phyloP scores from a whole-genome alignment of 2,888 invertebrate genomes.

The Cynaeus angustus region DNA sequence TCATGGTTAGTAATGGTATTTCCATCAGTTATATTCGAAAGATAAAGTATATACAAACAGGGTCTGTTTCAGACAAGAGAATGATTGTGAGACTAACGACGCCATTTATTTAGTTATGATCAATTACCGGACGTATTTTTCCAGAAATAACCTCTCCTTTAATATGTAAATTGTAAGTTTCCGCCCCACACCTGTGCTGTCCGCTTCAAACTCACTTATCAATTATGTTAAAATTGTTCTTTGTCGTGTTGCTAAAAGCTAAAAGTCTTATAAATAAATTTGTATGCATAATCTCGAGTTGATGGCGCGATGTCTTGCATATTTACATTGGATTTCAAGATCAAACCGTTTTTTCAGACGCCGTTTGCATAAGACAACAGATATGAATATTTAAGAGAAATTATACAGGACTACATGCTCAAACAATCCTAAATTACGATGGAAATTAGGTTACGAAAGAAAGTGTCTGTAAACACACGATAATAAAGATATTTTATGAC shows the following conservation, averaged over 20 bases:
- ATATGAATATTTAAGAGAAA: constrained; percentile 41
- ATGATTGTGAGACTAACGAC: constrained; percentile 26
- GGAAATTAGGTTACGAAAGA: background rate
- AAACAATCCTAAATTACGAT: constrained; percentile 6
- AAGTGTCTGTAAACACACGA: background rate
- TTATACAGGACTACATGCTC: constrained; percentile 1
- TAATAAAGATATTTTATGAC: constrained; percentile 2
- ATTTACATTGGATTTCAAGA: constrained; percentile 34
- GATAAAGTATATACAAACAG: constrained; percentile 28
- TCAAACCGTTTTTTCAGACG: constrained; percentile 26
- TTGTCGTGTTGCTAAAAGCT: constrained; percentile 17
- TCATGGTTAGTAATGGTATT: constrained; percentile 30
- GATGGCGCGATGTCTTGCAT: constrained; percentile 30
- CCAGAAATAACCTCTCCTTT: constrained; percentile 9
- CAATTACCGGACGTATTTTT: constrained; percentile 19
- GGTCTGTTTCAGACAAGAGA: constrained; percentile 29
- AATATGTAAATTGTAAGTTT: constrained; percentile 28
- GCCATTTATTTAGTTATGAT: constrained; percentile 25
- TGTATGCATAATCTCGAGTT: constrained; percentile 37
- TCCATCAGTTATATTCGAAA: constrained; percentile 35
- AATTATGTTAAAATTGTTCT: constrained; percentile 37
- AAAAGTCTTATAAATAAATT: constrained; percentile 31
- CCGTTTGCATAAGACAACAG: constrained; percentile 24
- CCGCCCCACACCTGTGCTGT: constrained; percentile 22
- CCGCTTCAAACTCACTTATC: constrained; percentile 21